Percentiles rank a stretch among this genome's conserved stretches.
phyloP scores from a whole-genome alignment of 2,888 invertebrate genomes.

The Eugnorisma glareosa region DNA sequence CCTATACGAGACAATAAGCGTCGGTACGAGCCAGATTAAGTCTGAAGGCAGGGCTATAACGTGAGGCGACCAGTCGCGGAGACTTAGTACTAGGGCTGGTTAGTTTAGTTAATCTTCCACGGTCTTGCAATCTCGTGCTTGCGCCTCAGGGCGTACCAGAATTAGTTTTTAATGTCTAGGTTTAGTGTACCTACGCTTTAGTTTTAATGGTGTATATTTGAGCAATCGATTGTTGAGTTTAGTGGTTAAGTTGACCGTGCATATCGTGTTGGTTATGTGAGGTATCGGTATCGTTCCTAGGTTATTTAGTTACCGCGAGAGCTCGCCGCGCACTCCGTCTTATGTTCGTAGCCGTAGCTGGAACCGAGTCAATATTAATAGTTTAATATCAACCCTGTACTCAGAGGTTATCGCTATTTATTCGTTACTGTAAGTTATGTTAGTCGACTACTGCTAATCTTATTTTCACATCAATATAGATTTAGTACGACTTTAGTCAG shows the following conservation, averaged over 20 bases:
- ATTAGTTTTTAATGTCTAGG: conserved; percentile 74
- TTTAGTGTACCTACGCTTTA: conserved; percentile 70
- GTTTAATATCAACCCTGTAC: conserved; percentile 73
- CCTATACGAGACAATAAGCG: conserved; percentile 74
- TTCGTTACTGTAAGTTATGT: conserved; percentile 79
- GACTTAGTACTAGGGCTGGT: conserved; percentile 73
- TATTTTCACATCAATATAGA: conserved; percentile 77
- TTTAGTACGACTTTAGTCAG: conserved; percentile 65
- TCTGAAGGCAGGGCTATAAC: conserved; percentile 74
- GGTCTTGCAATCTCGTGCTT: conserved; percentile 81
- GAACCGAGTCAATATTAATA: conserved; percentile 81
- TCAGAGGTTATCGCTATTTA: conserved; percentile 84
- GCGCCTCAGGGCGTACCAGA: conserved; percentile 74
- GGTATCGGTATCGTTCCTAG: conserved; percentile 84
- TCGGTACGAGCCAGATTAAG: conserved; percentile 73
- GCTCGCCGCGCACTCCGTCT: conserved; percentile 82
- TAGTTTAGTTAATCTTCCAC: conserved; percentile 78
- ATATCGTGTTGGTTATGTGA: conserved; percentile 88
- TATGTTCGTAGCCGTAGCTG: conserved; percentile 81
- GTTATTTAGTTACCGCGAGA: conserved; percentile 79
- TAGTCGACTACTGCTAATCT: conserved; percentile 73
- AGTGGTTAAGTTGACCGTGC: conserved; percentile 85
- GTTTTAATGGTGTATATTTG: conserved; percentile 75
- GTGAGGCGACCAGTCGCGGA: conserved; percentile 71
- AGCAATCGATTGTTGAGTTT: conserved; percentile 79